A percentile compares a stretch with the other conserved stretches of the same genome.
phyloP scores from a whole-genome alignment of 2,888 invertebrate genomes.

The Pterostichus madidus region DNA sequence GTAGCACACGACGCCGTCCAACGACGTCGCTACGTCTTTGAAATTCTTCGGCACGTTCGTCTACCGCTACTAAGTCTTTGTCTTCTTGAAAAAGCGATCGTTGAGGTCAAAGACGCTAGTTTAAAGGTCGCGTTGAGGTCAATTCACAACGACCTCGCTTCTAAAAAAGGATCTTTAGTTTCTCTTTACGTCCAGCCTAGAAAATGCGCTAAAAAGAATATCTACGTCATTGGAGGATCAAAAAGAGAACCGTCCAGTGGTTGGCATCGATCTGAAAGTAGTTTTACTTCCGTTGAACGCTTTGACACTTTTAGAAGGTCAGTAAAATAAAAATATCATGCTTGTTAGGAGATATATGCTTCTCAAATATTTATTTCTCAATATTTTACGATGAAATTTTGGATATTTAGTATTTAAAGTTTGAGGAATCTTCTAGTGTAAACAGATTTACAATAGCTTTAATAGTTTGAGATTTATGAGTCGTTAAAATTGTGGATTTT shows the following conservation, averaged over 20 bases:
- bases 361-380: too few relatives aligned
- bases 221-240: constrained; percentile 93
- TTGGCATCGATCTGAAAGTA: constrained; percentile 88
- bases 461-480: too few relatives aligned
- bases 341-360: too few relatives aligned
- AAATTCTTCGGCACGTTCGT: constrained; percentile 89
- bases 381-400: too few relatives aligned
- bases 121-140: constrained; percentile 82
- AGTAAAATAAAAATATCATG: constrained; percentile 3
- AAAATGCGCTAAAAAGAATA: constrained; percentile 90
- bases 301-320: constrained; percentile 88
- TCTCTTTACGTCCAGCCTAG: constrained; percentile 88
- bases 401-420: too few relatives aligned
- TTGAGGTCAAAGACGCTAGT: constrained; percentile 89
- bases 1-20: constrained; percentile 88
- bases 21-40: constrained; percentile 90
- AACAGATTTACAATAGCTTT: too few relatives aligned
- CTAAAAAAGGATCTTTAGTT: constrained; percentile 88
- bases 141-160: constrained; percentile 87
- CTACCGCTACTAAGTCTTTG: constrained; percentile 90
- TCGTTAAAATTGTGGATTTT: too few relatives aligned
- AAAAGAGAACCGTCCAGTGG: constrained; percentile 87
- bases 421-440: too few relatives aligned
- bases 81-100: constrained; percentile 87
- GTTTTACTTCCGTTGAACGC: constrained; percentile 90